Evolutionary conservation across 1,140 invertebrate genomes (phyloP), one percentile per base, ranked within the genome.

Genomic region (Caerostris darwini): DNA sequence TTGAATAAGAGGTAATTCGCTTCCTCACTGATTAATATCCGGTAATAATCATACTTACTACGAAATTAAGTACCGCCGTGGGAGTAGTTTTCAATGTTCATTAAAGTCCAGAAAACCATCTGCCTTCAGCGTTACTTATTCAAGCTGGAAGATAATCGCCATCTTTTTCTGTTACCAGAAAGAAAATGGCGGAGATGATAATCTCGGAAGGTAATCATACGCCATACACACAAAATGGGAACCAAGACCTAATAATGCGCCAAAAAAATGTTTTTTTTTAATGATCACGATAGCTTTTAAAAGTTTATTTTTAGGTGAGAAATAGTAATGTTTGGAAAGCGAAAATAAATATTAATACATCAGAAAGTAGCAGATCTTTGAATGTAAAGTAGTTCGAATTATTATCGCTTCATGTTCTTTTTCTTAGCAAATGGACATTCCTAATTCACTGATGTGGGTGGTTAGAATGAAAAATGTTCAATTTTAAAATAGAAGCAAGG

Each of bases 331-430:
- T 12, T 0, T 34, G 34, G 14, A 34, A 50, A 7, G 19, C 50
- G 69, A 77, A 77, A 77, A 77, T 77, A 77, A 77, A 77, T 77
- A 77, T 77, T 34, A 77, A 77, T 77, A 77, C 69, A 53, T 50
- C 19, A 34, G 34, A 34, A 77, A 53, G 69, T 12, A 10, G 69
- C 19, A 64, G 69, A 77, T 50, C 14, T 77, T 8, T 34, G 69
- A 77, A 77, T 12, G 50, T 50, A 77, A 77, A 77, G 69, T 77
- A n/a, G 69, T 34, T 77, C 69, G 69, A 77, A 34, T 77, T 77
- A 77, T 77, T 77, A 5, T 77, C 50, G 34, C 50, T 77, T 12
- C 7, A 53, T 8, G n/a, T n/a, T 10, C 7, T n/a, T n/a, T n/a
- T n/a, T n/a, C n/a, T n/a, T n/a, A n/a, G n/a, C n/a, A n/a, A n/a